A percentile compares a stretch with the other conserved stretches of the same genome.
These are phyloP conservation scores for Agrochola circellaris DNA, from an alignment of 2,888 invertebrate genomes.

Conservation along the genomic window DNA sequence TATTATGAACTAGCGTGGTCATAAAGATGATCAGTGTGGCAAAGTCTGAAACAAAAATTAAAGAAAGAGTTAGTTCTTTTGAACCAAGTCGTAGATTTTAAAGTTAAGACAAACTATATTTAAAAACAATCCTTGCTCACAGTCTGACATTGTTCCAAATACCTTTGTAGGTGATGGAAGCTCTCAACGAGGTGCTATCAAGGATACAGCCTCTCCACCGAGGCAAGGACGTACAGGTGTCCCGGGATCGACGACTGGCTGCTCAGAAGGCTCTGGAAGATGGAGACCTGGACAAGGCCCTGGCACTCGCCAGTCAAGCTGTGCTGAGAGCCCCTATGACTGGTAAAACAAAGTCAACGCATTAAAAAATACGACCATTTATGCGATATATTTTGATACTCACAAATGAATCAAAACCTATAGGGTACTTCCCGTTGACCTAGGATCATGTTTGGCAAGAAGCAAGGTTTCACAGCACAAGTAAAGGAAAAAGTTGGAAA, in stretches of 20 bases:
- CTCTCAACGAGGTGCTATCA: constrained; percentile 90
- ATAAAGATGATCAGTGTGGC: neutral
- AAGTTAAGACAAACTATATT: neutral
- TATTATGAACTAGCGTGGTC: neutral
- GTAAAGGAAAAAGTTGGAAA: no score
- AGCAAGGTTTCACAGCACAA: no score
- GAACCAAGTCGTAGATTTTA: neutral
- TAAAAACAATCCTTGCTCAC: neutral
- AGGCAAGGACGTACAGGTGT: constrained; percentile 92
- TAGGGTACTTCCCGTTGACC: no score
- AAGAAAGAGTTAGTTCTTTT: neutral
- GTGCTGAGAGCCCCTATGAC: constrained; percentile 93
- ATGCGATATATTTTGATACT: no score
- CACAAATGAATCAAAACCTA: no score
- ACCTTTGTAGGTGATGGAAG: constrained; percentile 80
- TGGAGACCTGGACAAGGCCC: constrained; percentile 89
- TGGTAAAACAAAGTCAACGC: constrained; percentile 81
- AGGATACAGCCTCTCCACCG: constrained; percentile 93
- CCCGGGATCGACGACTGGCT: constrained; percentile 91
- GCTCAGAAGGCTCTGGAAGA: constrained; percentile 91
- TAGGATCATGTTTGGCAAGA: no score
- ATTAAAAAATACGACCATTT: no score
- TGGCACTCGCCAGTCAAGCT: constrained; percentile 93
- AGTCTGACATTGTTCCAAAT: neutral
- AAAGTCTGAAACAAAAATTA: neutral